Evolutionary conservation across 2,797 vertebrate genomes (phyloP).

Genomic region (Ptychobarbus kaznakovi): DNA sequence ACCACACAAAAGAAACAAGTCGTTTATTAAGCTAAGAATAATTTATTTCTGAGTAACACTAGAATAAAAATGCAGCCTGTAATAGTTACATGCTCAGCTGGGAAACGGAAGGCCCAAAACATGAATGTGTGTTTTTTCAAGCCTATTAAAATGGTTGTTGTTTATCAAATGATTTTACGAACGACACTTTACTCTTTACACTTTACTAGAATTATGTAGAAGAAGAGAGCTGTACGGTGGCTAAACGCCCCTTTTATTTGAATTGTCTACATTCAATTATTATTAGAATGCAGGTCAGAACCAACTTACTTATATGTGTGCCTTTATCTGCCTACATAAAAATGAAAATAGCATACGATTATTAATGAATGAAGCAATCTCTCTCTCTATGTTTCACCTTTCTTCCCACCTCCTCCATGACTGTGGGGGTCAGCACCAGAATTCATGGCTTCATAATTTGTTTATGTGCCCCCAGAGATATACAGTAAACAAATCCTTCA

Average conservation of each 20-base stretch:
- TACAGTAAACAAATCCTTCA: neutral
- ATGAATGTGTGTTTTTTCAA: neutral
- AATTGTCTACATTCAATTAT: neutral
- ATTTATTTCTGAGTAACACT: neutral
- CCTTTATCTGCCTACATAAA: neutral
- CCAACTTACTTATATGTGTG: neutral
- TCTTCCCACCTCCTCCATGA: neutral
- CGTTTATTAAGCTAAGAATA: neutral
- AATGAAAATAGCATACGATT: neutral
- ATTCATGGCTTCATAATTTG: slow-evolving; percentile 21
- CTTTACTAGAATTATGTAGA: neutral
- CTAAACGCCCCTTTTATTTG: neutral
- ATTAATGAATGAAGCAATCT: neutral
- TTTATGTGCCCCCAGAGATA: neutral
- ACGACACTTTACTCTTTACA: neutral
- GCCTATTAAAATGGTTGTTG: neutral
- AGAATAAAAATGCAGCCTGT: neutral
- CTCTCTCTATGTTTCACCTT: neutral
- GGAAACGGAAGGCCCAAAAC: neutral
- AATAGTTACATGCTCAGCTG: neutral
- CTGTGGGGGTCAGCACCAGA: neutral
- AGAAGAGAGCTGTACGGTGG: neutral
- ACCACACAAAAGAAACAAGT: neutral
- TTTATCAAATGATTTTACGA: neutral
- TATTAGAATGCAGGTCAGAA: neutral